Conservation (phyloP, 2,888 invertebrate genomes). For the Beris morrisii region DNA sequence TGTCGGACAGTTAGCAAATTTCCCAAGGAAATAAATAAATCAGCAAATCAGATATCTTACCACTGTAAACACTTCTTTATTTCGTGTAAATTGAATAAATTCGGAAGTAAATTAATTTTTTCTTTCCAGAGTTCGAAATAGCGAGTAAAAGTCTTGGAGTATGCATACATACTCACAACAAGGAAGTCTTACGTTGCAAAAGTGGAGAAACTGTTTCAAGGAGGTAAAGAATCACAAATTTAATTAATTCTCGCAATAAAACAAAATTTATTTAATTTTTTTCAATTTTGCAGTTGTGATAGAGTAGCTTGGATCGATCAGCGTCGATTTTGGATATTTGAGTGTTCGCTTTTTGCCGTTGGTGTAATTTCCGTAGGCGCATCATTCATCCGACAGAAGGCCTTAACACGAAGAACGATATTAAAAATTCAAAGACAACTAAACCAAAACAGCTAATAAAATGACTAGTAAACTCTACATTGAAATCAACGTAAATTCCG, state of each 20-base stretch:
- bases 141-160: slow-evolving; percentile 79
- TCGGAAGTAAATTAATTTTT: not conserved
- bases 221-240: slow-evolving; percentile 59
- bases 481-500: slow-evolving; percentile 44
- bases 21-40: too few relatives aligned
- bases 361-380: slow-evolving; percentile 48
- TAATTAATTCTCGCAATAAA: slow-evolving; percentile 8
- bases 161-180: slow-evolving; percentile 80
- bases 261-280: slow-evolving; percentile 31
- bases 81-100: too few relatives aligned
- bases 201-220: slow-evolving; percentile 79
- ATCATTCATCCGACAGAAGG: slow-evolving; percentile 47
- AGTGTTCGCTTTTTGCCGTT: slow-evolving; percentile 47
- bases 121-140: slow-evolving; percentile 72
- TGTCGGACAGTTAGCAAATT: too few relatives aligned
- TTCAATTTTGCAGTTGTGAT: slow-evolving; percentile 70
- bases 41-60: too few relatives aligned
- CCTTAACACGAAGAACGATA: slow-evolving; percentile 37
- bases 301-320: slow-evolving; percentile 83
- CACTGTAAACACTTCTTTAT: too few relatives aligned
- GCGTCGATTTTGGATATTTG: slow-evolving; percentile 64
- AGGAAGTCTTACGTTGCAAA: slow-evolving; percentile 78
- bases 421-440: slow-evolving; percentile 41
- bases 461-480: slow-evolving; percentile 51
- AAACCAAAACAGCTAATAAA: slow-evolving; percentile 42